A percentile compares a stretch with the other conserved stretches of the same genome.
Conservation (phyloP, 2,113 vertebrate species). For the Lamprologus callipterus region DNA sequence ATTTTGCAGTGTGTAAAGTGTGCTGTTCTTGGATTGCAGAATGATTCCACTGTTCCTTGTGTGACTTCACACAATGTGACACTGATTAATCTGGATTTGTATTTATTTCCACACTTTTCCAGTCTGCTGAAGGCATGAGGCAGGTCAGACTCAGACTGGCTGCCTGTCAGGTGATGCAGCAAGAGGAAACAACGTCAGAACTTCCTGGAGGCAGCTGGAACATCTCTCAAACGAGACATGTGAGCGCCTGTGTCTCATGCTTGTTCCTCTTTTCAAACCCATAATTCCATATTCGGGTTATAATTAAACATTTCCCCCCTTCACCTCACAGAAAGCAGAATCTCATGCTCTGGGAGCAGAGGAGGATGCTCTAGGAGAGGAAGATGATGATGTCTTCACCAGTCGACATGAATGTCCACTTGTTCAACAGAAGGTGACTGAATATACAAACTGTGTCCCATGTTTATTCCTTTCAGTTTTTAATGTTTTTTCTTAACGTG, state of each 20-base stretch:
- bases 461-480: not conserved
- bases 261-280: slow-evolving; percentile 19
- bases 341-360: not conserved
- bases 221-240: slow-evolving; percentile 48
- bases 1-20: not conserved
- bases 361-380: not conserved
- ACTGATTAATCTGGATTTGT: slow-evolving; percentile 55
- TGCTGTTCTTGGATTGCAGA: not conserved
- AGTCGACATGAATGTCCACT: slow-evolving; percentile 64
- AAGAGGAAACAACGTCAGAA: slow-evolving; percentile 13
- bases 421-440: slow-evolving; percentile 52
- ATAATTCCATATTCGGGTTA: not conserved
- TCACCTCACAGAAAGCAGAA: slow-evolving; percentile 8
- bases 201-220: slow-evolving; percentile 54
- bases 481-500: not conserved
- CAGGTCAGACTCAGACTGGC: slow-evolving; percentile 79
- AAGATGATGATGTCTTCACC: slow-evolving; percentile 2
- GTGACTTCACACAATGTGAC: slow-evolving; percentile 27
- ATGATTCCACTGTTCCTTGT: not conserved
- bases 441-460: not conserved
- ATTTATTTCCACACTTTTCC: slow-evolving; percentile 34
- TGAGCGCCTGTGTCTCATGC: slow-evolving; percentile 6
- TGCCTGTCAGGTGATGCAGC: slow-evolving; percentile 62
- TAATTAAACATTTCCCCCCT: not conserved
- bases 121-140: slow-evolving; percentile 74